Evolutionary conservation across 1,140 invertebrate species (phyloP).

Genomic region (fruit fly (Drosophila melanogaster)): DNA sequence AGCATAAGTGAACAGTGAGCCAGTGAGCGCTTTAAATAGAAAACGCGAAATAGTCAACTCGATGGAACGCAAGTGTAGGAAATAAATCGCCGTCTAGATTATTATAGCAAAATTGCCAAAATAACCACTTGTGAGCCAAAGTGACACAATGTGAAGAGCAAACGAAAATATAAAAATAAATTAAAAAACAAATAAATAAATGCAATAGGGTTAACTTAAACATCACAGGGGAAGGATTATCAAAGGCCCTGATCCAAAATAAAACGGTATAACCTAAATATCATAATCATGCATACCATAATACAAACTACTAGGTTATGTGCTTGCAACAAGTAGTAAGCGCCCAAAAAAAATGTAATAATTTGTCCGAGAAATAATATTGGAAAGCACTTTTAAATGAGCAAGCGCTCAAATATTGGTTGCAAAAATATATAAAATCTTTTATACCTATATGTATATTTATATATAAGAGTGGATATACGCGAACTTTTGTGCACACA

Average conservation of each 20-base stretch:
- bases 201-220: no score
- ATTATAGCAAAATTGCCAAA: slow-evolving; percentile 20
- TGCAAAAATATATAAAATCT: slow-evolving; percentile 47
- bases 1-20: background rate
- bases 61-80: slow-evolving; percentile 18
- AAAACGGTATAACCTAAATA: background rate
- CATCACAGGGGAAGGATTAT: no score
- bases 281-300: background rate
- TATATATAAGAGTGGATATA: no score
- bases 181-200: no score
- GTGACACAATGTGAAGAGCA: background rate
- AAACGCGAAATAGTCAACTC: background rate
- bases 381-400: slow-evolving; percentile 46
- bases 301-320: background rate
- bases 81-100: slow-evolving; percentile 24
- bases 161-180: background rate
- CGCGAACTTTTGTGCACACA: background rate
- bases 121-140: slow-evolving; percentile 10
- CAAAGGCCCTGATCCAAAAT: background rate
- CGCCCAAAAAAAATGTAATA: slow-evolving; percentile 22
- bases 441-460: slow-evolving; percentile 15
- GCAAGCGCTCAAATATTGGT: slow-evolving; percentile 45
- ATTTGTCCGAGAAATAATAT: slow-evolving; percentile 25
- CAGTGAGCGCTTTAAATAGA: slow-evolving; percentile 10
- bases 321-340: slow-evolving; percentile 44